Conservation (phyloP, 1,140 invertebrate species). For the Wasmannia auropunctata region DNA sequence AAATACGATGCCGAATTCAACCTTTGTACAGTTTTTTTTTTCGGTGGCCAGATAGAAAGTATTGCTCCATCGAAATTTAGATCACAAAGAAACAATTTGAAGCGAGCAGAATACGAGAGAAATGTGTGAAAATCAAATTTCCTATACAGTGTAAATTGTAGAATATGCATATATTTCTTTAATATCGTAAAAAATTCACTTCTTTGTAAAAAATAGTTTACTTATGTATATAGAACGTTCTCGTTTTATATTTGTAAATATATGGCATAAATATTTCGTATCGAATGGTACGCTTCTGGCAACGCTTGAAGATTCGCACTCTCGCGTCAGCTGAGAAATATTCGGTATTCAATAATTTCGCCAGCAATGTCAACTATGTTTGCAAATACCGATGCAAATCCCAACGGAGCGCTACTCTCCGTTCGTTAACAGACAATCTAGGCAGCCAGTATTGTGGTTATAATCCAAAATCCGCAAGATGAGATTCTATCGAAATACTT, state of each 20-base stretch:
- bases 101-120: not conserved
- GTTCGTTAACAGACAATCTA: constrained; percentile 53
- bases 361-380: constrained; percentile 23
- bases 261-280: not conserved
- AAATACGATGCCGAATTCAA: not conserved
- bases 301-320: not conserved
- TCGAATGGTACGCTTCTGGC: not conserved
- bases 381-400: constrained; percentile 50
- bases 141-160: not conserved
- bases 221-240: not conserved
- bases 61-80: not conserved
- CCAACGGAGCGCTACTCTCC: constrained; percentile 13
- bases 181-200: not conserved
- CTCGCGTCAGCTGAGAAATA: constrained; percentile 11
- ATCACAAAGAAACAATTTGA: not conserved
- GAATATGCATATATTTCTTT: not conserved
- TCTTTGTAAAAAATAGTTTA: not conserved
- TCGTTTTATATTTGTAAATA: not conserved
- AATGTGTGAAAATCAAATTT: not conserved
- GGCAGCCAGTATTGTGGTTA: constrained; percentile 45
- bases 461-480: constrained; percentile 48
- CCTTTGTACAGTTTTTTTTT: not conserved
- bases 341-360: constrained; percentile 46
- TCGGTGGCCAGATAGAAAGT: not conserved
- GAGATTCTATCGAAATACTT: constrained; percentile 56